Percentiles rank a stretch among this genome's conserved stretches.
These are phyloP conservation scores for Eospalax fontanierii DNA, from an alignment of 2,797 vertebrate genomes.

Conservation along the genomic window DNA sequence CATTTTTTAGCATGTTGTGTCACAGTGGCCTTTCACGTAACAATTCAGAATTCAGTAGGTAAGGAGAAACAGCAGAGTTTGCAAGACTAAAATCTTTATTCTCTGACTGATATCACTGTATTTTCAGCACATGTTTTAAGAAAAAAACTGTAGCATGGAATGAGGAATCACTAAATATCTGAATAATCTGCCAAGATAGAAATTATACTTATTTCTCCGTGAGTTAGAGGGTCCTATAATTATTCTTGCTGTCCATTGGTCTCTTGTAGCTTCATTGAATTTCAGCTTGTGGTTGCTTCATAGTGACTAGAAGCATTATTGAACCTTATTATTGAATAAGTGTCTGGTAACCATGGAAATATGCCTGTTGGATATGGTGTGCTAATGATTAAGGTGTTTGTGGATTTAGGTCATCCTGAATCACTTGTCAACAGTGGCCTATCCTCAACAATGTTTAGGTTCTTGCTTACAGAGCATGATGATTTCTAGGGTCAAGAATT, in stretches of 20 bases:
- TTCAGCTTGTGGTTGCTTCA: background rate
- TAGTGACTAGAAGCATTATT: constrained; percentile 38
- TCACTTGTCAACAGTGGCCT: background rate
- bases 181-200: background rate
- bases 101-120: background rate
- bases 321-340: constrained; percentile 20
- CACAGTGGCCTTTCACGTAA: background rate
- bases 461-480: background rate
- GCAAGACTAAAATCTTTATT: background rate
- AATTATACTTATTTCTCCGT: constrained; percentile 25
- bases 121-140: background rate
- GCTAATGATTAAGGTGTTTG: background rate
- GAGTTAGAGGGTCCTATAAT: background rate
- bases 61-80: background rate
- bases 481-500: too few relatives aligned
- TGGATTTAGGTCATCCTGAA: background rate
- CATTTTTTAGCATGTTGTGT: background rate
- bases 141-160: background rate
- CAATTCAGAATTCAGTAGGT: background rate
- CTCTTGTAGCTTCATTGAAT: background rate
- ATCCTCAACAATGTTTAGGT: background rate
- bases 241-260: background rate
- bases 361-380: background rate
- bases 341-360: background rate
- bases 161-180: background rate